phyloP scores from a whole-genome alignment of 1,140 invertebrate genomes.

The Bombus haemorrhoidalis region DNA sequence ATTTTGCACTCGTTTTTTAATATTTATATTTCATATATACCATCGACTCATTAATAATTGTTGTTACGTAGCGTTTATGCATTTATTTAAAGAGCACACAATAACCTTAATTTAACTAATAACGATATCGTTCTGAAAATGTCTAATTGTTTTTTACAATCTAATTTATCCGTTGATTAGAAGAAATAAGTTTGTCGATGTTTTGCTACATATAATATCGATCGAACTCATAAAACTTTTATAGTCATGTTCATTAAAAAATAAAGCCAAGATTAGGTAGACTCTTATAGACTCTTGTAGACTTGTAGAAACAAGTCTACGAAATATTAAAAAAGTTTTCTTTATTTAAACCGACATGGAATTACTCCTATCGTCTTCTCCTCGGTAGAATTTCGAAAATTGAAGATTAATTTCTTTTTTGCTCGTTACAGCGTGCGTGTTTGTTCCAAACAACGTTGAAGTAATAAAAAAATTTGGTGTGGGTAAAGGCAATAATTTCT shows the following conservation, averaged over 20 bases:
- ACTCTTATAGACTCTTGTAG: not conserved
- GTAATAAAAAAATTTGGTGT: not conserved
- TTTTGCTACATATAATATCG: no score
- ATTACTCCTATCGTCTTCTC: not conserved
- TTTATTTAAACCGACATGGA: not conserved
- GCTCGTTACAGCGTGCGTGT: not conserved
- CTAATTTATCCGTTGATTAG: not conserved
- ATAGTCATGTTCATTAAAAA: not conserved
- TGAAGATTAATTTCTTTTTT: not conserved
- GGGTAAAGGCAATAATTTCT: not conserved
- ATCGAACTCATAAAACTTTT: not conserved
- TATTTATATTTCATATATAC: no score
- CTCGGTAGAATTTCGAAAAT: not conserved
- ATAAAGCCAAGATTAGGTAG: not conserved
- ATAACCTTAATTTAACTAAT: not conserved
- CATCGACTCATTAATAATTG: no score
- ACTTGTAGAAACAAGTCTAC: no score
- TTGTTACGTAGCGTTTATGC: not conserved
- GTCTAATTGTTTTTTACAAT: not conserved
- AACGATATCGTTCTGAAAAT: no score
- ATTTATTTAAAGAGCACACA: not conserved
- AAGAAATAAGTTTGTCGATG: not conserved
- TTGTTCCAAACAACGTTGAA: not conserved
- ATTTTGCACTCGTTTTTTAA: not conserved
- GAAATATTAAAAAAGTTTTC: slow-evolving; percentile 24